Evolutionary conservation across 1,140 invertebrate genomes (phyloP).

Genomic region (Drosophila willistoni): DNA sequence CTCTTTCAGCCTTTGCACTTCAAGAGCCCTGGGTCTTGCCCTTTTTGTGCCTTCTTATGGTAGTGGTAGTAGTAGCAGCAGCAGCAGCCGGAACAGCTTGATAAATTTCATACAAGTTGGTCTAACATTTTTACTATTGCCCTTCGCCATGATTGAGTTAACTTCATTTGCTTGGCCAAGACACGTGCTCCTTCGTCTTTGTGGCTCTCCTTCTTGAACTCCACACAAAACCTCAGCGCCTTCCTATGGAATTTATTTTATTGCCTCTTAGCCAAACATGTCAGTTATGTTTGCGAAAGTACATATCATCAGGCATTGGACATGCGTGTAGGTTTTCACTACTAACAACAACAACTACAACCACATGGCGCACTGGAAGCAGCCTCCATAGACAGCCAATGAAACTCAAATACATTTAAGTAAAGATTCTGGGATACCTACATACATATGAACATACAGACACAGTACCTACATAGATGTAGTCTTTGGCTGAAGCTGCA

Average conservation of each 20-base stretch:
- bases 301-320: constrained; percentile 76
- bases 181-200: constrained; percentile 53
- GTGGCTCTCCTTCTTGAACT: background rate
- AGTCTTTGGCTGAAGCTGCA: constrained; percentile 36
- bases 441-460: background rate
- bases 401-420: constrained; percentile 51
- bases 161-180: constrained; percentile 70
- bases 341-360: constrained; percentile 28
- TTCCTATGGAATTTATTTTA: constrained; percentile 68
- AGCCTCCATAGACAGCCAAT: constrained; percentile 43
- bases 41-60: background rate
- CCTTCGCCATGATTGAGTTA: constrained; percentile 71
- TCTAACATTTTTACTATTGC: constrained; percentile 78
- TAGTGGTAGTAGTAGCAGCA: constrained; percentile 34
- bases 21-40: constrained; percentile 1
- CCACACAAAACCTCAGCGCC: background rate
- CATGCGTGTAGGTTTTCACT: constrained; percentile 76
- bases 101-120: constrained; percentile 75
- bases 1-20: background rate
- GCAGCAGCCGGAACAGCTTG: constrained; percentile 46
- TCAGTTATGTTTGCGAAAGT: constrained; percentile 81
- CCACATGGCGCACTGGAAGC: constrained; percentile 14
- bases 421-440: constrained; percentile 16
- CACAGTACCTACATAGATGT: background rate
- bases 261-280: constrained; percentile 79